Conservation (phyloP, 2,888 invertebrate genomes). For the Octodonta nipae region DNA sequence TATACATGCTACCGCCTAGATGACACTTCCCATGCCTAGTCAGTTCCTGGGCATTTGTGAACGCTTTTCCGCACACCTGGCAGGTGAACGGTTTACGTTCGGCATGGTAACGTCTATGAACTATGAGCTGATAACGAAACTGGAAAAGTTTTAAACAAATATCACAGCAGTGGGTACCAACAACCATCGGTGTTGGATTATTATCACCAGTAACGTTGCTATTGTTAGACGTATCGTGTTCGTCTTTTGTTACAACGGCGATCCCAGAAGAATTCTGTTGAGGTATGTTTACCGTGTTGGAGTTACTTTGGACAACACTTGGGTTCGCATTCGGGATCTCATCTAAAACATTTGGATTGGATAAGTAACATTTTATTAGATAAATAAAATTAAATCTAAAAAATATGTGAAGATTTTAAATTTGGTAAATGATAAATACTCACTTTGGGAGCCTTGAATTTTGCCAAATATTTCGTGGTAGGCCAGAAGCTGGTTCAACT, state of each 20-base stretch:
- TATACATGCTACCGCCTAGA: slow-evolving; percentile 63
- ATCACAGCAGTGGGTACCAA: slow-evolving; percentile 62
- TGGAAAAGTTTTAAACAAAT: slow-evolving; percentile 78
- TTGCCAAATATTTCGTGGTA: slow-evolving; percentile 78
- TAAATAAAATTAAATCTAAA: slow-evolving; percentile 9
- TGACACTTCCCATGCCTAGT: slow-evolving; percentile 75
- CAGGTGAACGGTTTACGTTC: slow-evolving; percentile 73
- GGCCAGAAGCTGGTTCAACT: slow-evolving; percentile 68
- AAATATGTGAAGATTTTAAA: too few species aligned
- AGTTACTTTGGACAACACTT: slow-evolving; percentile 13
- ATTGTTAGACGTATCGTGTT: slow-evolving; percentile 39
- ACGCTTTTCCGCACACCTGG: slow-evolving; percentile 66
- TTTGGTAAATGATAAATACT: slow-evolving; percentile 6
- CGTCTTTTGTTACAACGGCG: slow-evolving; percentile 35
- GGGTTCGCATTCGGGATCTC: slow-evolving; percentile 15
- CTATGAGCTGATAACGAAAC: slow-evolving; percentile 75
- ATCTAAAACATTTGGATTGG: slow-evolving; percentile 5
- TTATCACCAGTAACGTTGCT: slow-evolving; percentile 27
- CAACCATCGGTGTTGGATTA: slow-evolving; percentile 43
- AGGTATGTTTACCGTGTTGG: slow-evolving; percentile 12
- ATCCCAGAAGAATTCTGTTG: slow-evolving; percentile 13
- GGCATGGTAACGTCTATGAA: slow-evolving; percentile 71
- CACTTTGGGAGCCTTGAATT: slow-evolving; percentile 39
- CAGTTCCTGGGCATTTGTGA: slow-evolving; percentile 64
- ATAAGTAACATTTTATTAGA: slow-evolving; percentile 2